These are phyloP conservation scores for Spilarctia lutea DNA, from an alignment of 2,888 invertebrate species.

Conservation along the genomic window DNA sequence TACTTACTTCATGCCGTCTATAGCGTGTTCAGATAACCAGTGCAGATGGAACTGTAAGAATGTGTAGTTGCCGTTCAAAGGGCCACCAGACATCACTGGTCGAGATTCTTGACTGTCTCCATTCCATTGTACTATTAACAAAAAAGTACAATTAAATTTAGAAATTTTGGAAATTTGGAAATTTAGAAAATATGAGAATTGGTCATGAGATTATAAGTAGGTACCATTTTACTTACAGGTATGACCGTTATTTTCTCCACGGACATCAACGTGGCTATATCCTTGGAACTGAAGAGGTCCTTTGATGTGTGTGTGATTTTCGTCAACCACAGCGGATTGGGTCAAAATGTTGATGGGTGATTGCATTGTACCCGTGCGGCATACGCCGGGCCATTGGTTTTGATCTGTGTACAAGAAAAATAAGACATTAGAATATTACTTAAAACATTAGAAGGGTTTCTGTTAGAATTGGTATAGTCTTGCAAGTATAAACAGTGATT, in stretches of 20 bases:
- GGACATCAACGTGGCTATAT: conserved; percentile 64
- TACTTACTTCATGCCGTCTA: conserved; percentile 88
- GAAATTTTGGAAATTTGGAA: too few relatives aligned
- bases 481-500: background rate
- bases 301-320: conserved; percentile 71
- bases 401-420: conserved; percentile 56
- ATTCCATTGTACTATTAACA: conserved; percentile 69
- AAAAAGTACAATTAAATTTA: background rate
- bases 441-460: background rate
- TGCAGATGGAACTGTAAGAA: conserved; percentile 94
- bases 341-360: conserved; percentile 92
- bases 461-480: background rate
- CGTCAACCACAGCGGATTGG: conserved; percentile 82
- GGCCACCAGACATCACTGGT: conserved; percentile 86
- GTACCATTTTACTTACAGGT: conserved; percentile 64
- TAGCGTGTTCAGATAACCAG: conserved; percentile 94
- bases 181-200: background rate
- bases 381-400: conserved; percentile 88
- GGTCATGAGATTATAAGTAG: background rate
- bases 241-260: conserved; percentile 74
- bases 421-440: background rate
- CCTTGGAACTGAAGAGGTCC: conserved; percentile 74
- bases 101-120: conserved; percentile 45
- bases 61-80: conserved; percentile 86
- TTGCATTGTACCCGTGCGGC: conserved; percentile 88